Evolutionary conservation across 2,797 vertebrate genomes (phyloP), one percentile per base, ranked within the genome.

Genomic region (Yasuhikotakia modesta): DNA sequence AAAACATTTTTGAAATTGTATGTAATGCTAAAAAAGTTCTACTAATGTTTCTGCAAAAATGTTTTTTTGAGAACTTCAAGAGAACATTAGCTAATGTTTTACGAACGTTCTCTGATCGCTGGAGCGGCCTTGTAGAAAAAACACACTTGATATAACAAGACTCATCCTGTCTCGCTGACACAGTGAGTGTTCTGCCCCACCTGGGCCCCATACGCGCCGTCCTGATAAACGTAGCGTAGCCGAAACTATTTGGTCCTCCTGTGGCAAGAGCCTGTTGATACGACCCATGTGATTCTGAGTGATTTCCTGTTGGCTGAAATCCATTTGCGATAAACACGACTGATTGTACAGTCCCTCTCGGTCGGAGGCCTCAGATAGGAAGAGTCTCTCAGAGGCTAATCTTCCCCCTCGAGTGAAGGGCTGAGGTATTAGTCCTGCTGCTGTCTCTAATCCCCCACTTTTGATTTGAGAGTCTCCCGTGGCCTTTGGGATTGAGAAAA

Each of bases 291-390:
- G 78, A 70, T 68, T 64, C 57, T 57, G 50, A 65, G 70, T 30
- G 73, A 76, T 79, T 82, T 79, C 57, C 76, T 78, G 71, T 61
- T 81, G 61, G 77, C 79, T 78, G 69, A 66, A 53, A 70, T 88
- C 78, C 80, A 79, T 79, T 83, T 83, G 65, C 70, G 87, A 89
- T 87, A 88, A 85, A 84, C 81, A 79, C 69, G 81, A 7, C 61
- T 22, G 76, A 81, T 85, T 73, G 72, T 84, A 82, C 88, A 83
- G 83, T 83, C 80, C 82, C 79, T 83, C 84, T 87, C 81, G 79
- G 81, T 82, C 68, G 80, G 85, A 86, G 86, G 82, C 82, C 83
- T 67, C 73, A 85, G 86, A 89, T 87, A 84, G 88, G 89, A 88
- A 82, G 63, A 82, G 81, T 82, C 82, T 86, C 76, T 79, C 75